Percentiles rank a stretch among this genome's conserved stretches.
phyloP scores from a whole-genome alignment of 1,140 invertebrate species.

The Listronotus oregonensis region DNA sequence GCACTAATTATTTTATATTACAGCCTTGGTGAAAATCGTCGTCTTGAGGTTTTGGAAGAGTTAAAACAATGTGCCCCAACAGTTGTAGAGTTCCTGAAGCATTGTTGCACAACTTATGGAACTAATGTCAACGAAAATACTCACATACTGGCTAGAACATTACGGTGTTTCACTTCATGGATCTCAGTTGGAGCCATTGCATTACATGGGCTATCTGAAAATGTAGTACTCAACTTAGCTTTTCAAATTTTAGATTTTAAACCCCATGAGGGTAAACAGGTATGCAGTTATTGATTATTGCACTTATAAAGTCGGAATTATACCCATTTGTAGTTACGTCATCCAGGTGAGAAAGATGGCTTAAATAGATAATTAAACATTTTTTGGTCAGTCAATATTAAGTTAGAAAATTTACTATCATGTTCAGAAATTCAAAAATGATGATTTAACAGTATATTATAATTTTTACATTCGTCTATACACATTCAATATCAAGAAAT shows the following conservation, averaged over 20 bases:
- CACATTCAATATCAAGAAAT: too few relatives aligned
- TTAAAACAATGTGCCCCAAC: conserved; percentile 69
- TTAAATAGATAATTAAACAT: too few relatives aligned
- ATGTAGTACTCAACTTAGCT: conserved; percentile 69
- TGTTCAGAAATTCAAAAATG: too few relatives aligned
- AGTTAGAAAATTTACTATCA: too few relatives aligned
- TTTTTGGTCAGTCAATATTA: too few relatives aligned
- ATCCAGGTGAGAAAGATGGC: too few relatives aligned
- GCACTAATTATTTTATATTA: background rate
- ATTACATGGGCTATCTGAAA: conserved; percentile 67
- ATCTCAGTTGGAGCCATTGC: conserved; percentile 73
- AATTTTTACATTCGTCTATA: too few relatives aligned
- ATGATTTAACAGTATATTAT: too few relatives aligned
- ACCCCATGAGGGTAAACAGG: conserved; percentile 47
- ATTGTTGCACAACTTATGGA: conserved; percentile 66
- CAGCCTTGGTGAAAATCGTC: conserved; percentile 83
- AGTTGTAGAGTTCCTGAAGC: conserved; percentile 76
- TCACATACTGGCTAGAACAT: conserved; percentile 65
- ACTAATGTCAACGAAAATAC: conserved; percentile 60
- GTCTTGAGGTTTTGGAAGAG: conserved; percentile 80
- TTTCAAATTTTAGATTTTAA: conserved; percentile 70
- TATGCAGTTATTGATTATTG: too few relatives aligned
- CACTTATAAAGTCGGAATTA: too few relatives aligned
- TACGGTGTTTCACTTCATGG: conserved; percentile 83
- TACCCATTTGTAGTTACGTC: too few relatives aligned